Percentiles rank a stretch among this genome's conserved stretches.
These are phyloP conservation scores for Lutraria rhynchaena DNA, from an alignment of 1,140 invertebrate genomes.

Conservation along the genomic window DNA sequence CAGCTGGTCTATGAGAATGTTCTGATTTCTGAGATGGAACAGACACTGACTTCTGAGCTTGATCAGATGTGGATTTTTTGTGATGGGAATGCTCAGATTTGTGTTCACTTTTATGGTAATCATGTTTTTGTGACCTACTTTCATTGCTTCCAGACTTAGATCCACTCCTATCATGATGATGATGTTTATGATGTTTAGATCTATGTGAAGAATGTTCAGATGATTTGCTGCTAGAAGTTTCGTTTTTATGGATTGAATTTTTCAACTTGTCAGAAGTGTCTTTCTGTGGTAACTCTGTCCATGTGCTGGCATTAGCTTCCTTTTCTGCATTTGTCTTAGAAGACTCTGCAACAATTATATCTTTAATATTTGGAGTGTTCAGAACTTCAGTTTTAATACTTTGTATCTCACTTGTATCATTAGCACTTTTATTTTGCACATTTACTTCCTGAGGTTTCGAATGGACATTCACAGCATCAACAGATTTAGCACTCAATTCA, in stretches of 20 bases:
- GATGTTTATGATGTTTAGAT: slow-evolving; percentile 31
- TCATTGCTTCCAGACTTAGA: slow-evolving; percentile 12
- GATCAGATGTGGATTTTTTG: slow-evolving; percentile 25
- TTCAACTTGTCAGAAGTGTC: too few relatives aligned
- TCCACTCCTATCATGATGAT: slow-evolving; percentile 5
- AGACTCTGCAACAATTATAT: too few relatives aligned
- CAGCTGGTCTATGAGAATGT: not conserved
- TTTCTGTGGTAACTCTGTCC: not conserved
- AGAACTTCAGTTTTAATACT: too few relatives aligned
- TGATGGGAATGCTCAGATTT: slow-evolving; percentile 42
- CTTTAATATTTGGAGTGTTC: too few relatives aligned
- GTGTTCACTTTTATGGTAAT: slow-evolving; percentile 9
- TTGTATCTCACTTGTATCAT: too few relatives aligned
- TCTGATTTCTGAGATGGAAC: slow-evolving; percentile 13
- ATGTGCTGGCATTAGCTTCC: not conserved
- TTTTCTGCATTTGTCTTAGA: not conserved
- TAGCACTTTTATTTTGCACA: too few relatives aligned
- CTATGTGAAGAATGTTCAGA: slow-evolving; percentile 21
- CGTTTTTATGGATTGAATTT: too few relatives aligned
- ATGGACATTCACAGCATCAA: too few relatives aligned
- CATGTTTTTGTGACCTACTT: slow-evolving; percentile 21
- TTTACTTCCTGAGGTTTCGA: too few relatives aligned
- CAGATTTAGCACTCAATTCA: too few relatives aligned
- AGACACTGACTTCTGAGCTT: not conserved
- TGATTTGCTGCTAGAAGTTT: slow-evolving; percentile 24